phyloP scores from a whole-genome alignment of 2,888 invertebrate genomes.

The Fissipunctia ypsillon region DNA sequence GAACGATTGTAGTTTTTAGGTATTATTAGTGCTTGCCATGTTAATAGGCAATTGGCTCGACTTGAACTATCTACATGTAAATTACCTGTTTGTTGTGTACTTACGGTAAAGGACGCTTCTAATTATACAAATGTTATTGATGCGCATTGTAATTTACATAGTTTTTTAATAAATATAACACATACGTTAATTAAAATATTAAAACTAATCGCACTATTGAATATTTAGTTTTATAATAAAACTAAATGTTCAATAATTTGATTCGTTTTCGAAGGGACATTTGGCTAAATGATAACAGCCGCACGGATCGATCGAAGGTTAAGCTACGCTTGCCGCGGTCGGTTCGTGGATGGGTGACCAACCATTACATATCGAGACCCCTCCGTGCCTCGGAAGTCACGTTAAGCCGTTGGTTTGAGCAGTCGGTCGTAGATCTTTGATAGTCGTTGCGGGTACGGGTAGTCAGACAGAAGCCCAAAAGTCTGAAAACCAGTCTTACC shows the following conservation, averaged over 20 bases:
- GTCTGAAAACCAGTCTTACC: too few species aligned
- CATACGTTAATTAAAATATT: neutral
- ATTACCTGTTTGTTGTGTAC: slow-evolving; percentile 51
- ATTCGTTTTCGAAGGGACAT: neutral
- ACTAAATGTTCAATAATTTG: too few species aligned
- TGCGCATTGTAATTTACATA: slow-evolving; percentile 4
- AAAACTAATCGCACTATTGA: too few species aligned
- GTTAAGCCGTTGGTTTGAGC: neutral
- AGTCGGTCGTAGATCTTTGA: neutral
- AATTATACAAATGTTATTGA: slow-evolving; percentile 31
- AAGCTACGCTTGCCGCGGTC: too few species aligned
- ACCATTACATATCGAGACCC: too few species aligned
- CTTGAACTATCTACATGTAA: slow-evolving; percentile 51
- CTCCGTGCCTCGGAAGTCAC: neutral
- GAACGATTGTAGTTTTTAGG: slow-evolving; percentile 33
- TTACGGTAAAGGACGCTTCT: slow-evolving; percentile 17
- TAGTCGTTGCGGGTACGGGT: neutral
- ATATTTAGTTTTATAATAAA: too few species aligned
- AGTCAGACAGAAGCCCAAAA: neutral
- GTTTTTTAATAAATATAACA: neutral
- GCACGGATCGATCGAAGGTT: neutral
- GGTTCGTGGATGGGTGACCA: neutral
- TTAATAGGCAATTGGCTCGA: slow-evolving; percentile 50
- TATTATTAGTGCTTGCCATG: slow-evolving; percentile 42
- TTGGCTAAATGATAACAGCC: neutral